These are phyloP conservation scores for Chloropsis hardwickii DNA, from an alignment of 2,113 vertebrate species.

Conservation along the genomic window DNA sequence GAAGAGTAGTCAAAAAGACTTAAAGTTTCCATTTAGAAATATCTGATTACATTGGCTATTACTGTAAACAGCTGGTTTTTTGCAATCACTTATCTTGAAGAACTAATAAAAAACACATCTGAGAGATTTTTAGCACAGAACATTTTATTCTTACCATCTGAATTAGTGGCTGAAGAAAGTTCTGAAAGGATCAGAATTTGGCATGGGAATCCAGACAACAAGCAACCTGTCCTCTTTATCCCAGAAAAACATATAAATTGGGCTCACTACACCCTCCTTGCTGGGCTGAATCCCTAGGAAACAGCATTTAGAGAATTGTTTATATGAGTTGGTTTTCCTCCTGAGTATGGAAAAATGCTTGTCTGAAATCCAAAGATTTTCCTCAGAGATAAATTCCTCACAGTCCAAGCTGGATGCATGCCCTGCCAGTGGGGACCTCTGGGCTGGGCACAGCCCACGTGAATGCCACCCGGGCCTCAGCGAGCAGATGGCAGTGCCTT, in stretches of 20 bases:
- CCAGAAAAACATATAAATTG: background rate
- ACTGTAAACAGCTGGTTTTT: background rate
- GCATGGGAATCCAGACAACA: background rate
- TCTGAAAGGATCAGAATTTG: background rate
- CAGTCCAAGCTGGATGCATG: background rate
- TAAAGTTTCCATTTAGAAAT: background rate
- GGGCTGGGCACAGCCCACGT: background rate
- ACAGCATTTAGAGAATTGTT: background rate
- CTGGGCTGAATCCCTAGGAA: background rate
- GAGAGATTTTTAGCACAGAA: slow-evolving; percentile 6
- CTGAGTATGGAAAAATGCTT: background rate
- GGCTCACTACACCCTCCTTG: background rate
- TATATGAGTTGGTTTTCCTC: background rate
- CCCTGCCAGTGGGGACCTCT: background rate
- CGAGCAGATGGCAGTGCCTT: background rate
- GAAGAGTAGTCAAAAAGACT: background rate
- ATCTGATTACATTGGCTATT: background rate
- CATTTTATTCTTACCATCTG: slow-evolving; percentile 36
- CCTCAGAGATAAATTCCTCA: background rate
- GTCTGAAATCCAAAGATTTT: background rate
- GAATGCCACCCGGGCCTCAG: background rate
- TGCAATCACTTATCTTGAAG: slow-evolving; percentile 6
- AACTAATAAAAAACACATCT: background rate
- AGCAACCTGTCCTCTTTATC: background rate
- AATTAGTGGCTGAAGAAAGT: background rate